phyloP scores from a whole-genome alignment of 2,113 vertebrate species.

The Muntiacus muntjak region DNA sequence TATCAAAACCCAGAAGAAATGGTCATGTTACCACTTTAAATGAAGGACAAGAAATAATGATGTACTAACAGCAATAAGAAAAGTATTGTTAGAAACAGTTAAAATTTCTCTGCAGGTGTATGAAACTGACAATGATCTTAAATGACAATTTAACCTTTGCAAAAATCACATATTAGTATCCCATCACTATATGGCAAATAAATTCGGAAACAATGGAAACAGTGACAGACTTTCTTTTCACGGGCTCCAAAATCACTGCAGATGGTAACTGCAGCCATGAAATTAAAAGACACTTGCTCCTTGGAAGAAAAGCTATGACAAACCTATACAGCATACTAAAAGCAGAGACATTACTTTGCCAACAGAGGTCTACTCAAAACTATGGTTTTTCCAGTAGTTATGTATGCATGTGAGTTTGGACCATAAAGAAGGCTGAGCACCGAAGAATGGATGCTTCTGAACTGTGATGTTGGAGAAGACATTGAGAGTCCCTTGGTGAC shows the following conservation, averaged over 20 bases:
- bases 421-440: background rate
- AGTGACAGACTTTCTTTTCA: background rate
- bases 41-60: background rate
- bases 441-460: background rate
- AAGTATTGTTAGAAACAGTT: background rate
- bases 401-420: background rate
- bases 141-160: background rate
- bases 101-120: background rate
- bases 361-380: background rate
- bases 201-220: background rate
- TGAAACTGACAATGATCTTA: background rate
- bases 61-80: background rate
- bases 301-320: background rate
- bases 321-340: background rate
- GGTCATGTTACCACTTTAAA: background rate
- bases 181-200: background rate
- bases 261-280: background rate
- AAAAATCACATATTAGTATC: background rate
- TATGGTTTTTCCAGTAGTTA: background rate
- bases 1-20: background rate
- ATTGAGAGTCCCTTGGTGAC: background rate
- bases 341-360: background rate
- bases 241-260: background rate
- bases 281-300: background rate
- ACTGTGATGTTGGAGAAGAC: background rate